Percentiles rank a stretch among this genome's conserved stretches.
These are phyloP conservation scores for Panulirus ornatus DNA, from an alignment of 1,140 invertebrate genomes.

Conservation along the genomic window DNA sequence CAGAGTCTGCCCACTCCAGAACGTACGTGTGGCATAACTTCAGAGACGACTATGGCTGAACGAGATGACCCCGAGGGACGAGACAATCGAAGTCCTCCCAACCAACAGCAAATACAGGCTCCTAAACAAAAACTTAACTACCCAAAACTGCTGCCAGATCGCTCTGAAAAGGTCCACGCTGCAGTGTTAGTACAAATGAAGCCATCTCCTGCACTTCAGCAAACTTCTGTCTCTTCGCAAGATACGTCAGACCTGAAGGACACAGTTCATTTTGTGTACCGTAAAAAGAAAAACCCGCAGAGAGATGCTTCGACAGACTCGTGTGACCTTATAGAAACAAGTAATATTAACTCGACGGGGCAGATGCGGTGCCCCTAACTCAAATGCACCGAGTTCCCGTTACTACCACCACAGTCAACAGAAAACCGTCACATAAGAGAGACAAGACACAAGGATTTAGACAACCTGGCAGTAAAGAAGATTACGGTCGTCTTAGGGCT, in stretches of 20 bases:
- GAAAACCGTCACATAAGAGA: constrained; percentile 46
- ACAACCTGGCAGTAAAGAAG: neutral
- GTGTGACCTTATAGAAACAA: constrained; percentile 68
- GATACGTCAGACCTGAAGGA: constrained; percentile 73
- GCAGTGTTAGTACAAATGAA: constrained; percentile 62
- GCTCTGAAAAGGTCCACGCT: constrained; percentile 25
- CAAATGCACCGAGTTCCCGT: constrained; percentile 58
- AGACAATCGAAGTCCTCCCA: constrained; percentile 35
- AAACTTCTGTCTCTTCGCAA: constrained; percentile 70
- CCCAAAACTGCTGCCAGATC: constrained; percentile 68
- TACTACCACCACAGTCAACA: constrained; percentile 49
- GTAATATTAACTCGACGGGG: constrained; percentile 69
- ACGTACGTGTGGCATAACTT: constrained; percentile 68
- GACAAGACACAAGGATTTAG: constrained; percentile 52
- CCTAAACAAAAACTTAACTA: constrained; percentile 70
- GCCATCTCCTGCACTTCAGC: constrained; percentile 71
- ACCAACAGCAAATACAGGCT: constrained; percentile 31
- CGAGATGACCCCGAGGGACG: constrained; percentile 57
- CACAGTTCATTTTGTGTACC: constrained; percentile 64
- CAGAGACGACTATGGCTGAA: constrained; percentile 70
- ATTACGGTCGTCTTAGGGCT: neutral
- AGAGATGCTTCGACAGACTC: constrained; percentile 72
- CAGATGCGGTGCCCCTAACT: constrained; percentile 47
- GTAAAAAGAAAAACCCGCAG: constrained; percentile 50
- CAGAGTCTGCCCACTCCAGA: constrained; percentile 73